These are phyloP conservation scores for Sebastes variabilis DNA, from an alignment of 2,797 vertebrate genomes.

Conservation along the genomic window DNA sequence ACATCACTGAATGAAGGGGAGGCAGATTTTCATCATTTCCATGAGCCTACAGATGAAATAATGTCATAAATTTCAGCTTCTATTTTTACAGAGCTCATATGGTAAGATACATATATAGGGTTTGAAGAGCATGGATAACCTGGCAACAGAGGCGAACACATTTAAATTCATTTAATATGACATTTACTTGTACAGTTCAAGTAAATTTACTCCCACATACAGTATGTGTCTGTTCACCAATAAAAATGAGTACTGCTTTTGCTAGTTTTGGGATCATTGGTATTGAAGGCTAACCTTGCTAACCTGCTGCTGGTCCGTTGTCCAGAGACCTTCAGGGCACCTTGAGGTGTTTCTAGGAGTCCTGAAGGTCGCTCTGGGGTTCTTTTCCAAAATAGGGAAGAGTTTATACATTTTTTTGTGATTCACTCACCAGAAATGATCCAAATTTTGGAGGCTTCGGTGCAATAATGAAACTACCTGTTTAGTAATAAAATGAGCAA, in stretches of 20 bases:
- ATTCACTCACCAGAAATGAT: not conserved
- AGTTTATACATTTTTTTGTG: accelerated
- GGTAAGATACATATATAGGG: not conserved
- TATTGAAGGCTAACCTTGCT: not conserved
- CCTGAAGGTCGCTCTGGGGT: not conserved
- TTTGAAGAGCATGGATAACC: not conserved
- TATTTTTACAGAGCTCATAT: not conserved
- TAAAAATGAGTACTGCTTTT: not conserved
- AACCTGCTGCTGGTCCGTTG: not conserved
- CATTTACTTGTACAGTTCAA: not conserved
- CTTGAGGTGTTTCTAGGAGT: not conserved
- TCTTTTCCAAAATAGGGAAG: not conserved
- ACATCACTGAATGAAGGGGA: too few species aligned
- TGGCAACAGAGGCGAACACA: too few species aligned
- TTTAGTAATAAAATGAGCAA: not conserved
- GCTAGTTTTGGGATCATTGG: not conserved
- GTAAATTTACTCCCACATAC: not conserved
- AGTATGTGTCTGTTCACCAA: not conserved
- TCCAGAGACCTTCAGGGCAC: not conserved
- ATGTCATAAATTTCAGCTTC: not conserved
- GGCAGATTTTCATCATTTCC: too few species aligned
- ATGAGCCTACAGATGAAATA: not conserved
- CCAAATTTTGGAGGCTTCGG: not conserved
- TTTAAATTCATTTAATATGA: not conserved
- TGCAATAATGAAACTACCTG: not conserved